Evolutionary conservation across 2,797 vertebrate species (phyloP), one percentile per base, ranked within the genome.

Genomic region (Adelosebastes latens): DNA sequence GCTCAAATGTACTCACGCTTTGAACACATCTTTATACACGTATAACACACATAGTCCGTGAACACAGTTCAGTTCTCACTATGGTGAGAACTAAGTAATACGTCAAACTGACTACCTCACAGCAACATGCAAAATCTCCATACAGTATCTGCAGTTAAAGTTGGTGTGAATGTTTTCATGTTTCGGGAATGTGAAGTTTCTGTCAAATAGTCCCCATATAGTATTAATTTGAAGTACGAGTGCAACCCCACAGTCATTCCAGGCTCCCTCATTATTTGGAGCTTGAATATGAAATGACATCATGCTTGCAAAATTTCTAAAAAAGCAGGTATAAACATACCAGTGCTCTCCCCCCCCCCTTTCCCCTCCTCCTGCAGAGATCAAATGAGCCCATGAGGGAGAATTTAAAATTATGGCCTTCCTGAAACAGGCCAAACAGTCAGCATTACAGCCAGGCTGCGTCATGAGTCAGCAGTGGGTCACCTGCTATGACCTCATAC

Each of bases 391-490:
- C 90, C 90, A 77, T n/a, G 69, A 85, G 88, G 91, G 90, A 84
- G 82, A 90, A 66, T 77, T 84, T 79, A 82, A 92, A 91, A 75
- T 92, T 70, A 94, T 55, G 31, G 82, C 82, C 68, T 77, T 77
- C 77, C 85, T 87, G 68, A 89, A 91, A 75, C 81, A 59, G 69
- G 77, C 87, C 84, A 78, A 92, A 86, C 83, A 86, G 83, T 87
- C 85, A 86, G 92, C 91, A 80, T 93, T 89, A 83, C 92, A 92
- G 88, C 42, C 10, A 2, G 75, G 61, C 78, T 81, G 83, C 82
- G 82, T 94, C 92, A 94, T 92, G 89, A 94, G 91, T 93, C 88
- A 91, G 88, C 83, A 79, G 56, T 18, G 83, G 89, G 93, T 95
- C 91, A 92, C 86, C 92, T 92, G 88, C 86, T 49, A 83, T 93